phyloP scores from a whole-genome alignment of 2,888 invertebrate species.

The Orthosia gothica region DNA sequence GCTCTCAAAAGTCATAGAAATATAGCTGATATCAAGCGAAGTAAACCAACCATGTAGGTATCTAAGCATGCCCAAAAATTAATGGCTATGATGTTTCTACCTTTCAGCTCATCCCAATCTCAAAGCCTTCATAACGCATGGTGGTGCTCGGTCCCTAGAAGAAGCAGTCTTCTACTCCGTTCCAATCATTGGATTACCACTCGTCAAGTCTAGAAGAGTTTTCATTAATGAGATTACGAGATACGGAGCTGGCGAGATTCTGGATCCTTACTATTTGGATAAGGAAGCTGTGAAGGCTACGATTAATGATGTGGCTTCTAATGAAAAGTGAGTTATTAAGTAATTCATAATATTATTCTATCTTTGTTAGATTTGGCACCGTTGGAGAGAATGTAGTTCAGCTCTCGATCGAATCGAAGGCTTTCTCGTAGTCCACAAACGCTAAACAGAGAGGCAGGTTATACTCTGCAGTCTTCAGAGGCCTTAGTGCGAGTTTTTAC shows the following conservation, averaged over 20 bases:
- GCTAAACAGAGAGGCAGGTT: too few relatives aligned
- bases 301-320: slow-evolving; percentile 75
- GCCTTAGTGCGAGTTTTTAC: too few relatives aligned
- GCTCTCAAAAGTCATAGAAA: too few relatives aligned
- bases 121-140: slow-evolving; percentile 86
- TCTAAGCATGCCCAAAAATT: neutral
- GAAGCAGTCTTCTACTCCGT: slow-evolving; percentile 87
- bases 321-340: slow-evolving; percentile 78
- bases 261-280: slow-evolving; percentile 83
- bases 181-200: slow-evolving; percentile 86
- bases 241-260: slow-evolving; percentile 82
- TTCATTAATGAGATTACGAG: slow-evolving; percentile 84
- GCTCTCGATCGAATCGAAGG: too few relatives aligned
- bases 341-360: neutral
- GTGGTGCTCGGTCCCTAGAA: slow-evolving; percentile 87
- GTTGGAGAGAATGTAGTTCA: too few relatives aligned
- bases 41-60: neutral
- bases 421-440: too few relatives aligned
- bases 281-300: slow-evolving; percentile 80
- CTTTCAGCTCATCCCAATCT: slow-evolving; percentile 86
- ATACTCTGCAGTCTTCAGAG: too few relatives aligned
- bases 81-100: neutral
- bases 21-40: neutral
- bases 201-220: slow-evolving; percentile 80
- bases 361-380: neutral